These are phyloP conservation scores for Lampris megalopsis DNA, from an alignment of 2,113 vertebrate species.

Conservation along the genomic window DNA sequence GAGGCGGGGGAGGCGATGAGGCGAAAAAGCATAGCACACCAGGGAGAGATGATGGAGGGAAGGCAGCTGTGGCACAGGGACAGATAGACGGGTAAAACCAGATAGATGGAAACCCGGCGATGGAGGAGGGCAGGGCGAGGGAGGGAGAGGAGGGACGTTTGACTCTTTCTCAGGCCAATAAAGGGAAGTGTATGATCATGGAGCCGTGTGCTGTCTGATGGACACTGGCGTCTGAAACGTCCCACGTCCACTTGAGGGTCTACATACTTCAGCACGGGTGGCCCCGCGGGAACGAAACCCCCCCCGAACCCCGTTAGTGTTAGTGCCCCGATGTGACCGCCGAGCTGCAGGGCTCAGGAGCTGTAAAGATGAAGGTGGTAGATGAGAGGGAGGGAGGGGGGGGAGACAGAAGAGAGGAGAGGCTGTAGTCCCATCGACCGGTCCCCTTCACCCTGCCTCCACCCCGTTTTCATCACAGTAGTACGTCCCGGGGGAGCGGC, in stretches of 20 bases:
- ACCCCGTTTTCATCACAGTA: slow-evolving; percentile 56
- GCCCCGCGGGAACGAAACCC: too few relatives aligned
- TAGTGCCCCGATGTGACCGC: too few relatives aligned
- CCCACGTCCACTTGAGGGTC: too few relatives aligned
- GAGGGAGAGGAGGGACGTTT: slow-evolving; percentile 36
- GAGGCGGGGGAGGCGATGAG: slow-evolving; percentile 63
- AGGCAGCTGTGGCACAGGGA: slow-evolving; percentile 60
- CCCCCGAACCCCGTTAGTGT: too few relatives aligned
- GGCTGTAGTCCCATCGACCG: slow-evolving; percentile 47
- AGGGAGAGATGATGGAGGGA: slow-evolving; percentile 73
- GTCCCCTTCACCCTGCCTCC: slow-evolving; percentile 20
- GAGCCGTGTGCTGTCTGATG: too few relatives aligned
- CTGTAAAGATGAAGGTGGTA: slow-evolving; percentile 37
- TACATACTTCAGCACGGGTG: too few relatives aligned
- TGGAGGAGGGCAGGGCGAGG: slow-evolving; percentile 19
- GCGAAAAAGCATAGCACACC: slow-evolving; percentile 71
- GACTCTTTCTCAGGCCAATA: slow-evolving; percentile 41
- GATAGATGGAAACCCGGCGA: slow-evolving; percentile 27
- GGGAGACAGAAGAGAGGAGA: slow-evolving; percentile 4
- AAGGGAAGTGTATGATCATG: too few relatives aligned
- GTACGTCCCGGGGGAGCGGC: slow-evolving; percentile 64
- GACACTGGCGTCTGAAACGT: too few relatives aligned
- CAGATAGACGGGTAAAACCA: not conserved
- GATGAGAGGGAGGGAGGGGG: slow-evolving; percentile 21
- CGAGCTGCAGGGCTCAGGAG: too few relatives aligned